Evolutionary conservation across 2,888 invertebrate genomes (phyloP).

Genomic region (Ophion ellenae): DNA sequence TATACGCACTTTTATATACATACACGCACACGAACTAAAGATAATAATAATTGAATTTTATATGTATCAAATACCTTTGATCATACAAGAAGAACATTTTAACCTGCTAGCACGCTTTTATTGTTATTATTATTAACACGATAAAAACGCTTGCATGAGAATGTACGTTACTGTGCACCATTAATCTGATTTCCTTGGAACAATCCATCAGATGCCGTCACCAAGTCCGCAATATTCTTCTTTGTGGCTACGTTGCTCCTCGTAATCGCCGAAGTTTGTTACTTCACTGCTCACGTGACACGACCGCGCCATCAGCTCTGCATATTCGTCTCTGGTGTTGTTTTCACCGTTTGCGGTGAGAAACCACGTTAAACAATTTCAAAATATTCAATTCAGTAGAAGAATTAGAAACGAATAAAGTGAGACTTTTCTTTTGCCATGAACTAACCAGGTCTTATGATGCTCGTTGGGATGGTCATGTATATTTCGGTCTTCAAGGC

Average conservation of each 20-base stretch:
- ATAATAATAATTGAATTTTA: background rate
- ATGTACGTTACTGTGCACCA: background rate
- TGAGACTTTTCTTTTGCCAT: constrained; percentile 26
- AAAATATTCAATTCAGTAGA: constrained; percentile 18
- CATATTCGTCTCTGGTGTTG: constrained; percentile 93
- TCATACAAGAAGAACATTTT: too few species aligned
- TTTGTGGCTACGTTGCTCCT: constrained; percentile 91
- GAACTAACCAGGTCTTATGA: constrained; percentile 90
- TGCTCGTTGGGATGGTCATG: constrained; percentile 96
- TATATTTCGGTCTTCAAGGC: constrained; percentile 97
- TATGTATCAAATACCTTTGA: too few species aligned
- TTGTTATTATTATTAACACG: background rate
- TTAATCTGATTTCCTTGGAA: constrained; percentile 26
- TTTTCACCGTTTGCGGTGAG: constrained; percentile 95
- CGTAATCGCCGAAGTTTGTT: constrained; percentile 91
- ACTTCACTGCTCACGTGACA: constrained; percentile 91
- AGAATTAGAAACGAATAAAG: constrained; percentile 29
- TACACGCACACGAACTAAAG: too few species aligned
- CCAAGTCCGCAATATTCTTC: constrained; percentile 93
- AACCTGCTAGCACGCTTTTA: too few species aligned
- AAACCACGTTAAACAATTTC: constrained; percentile 26
- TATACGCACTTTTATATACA: too few species aligned
- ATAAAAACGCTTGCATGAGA: background rate
- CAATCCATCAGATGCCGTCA: constrained; percentile 91
- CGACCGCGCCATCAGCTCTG: constrained; percentile 89